Conservation (phyloP, 2,113 vertebrate species). For the Antigone vipio region DNA sequence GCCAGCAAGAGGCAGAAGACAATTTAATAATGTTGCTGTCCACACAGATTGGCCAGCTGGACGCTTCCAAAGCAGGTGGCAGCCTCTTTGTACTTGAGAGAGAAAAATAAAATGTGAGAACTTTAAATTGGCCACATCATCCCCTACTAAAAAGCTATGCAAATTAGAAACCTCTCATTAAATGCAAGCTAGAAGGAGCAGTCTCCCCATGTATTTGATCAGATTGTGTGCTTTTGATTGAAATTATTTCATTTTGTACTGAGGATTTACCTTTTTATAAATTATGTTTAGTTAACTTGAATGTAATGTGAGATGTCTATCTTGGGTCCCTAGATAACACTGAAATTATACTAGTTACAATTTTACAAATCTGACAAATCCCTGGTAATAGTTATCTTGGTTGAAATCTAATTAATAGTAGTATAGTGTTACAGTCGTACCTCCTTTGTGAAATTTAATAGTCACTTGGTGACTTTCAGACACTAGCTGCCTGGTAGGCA, state of each 20-base stretch:
- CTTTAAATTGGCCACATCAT: constrained; percentile 1
- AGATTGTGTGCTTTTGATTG: background rate
- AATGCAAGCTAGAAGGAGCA: background rate
- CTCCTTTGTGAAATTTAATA: background rate
- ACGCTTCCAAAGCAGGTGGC: background rate
- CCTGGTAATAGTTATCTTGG: background rate
- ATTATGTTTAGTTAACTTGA: constrained; percentile 48
- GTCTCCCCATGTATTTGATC: constrained; percentile 2
- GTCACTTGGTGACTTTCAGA: constrained; percentile 3
- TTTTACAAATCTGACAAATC: constrained; percentile 36
- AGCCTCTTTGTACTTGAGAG: background rate
- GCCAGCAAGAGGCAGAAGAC: constrained; percentile 3
- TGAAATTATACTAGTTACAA: constrained; percentile 42
- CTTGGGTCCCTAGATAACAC: background rate
- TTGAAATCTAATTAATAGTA: constrained; percentile 53
- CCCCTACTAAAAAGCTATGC: background rate
- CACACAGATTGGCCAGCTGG: constrained; percentile 5
- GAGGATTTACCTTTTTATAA: background rate
- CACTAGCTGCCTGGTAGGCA: background rate
- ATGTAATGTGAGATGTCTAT: constrained; percentile 2
- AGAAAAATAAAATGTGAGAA: constrained; percentile 7
- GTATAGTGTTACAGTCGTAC: background rate
- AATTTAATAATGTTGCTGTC: constrained; percentile 21
- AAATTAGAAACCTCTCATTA: constrained; percentile 33
- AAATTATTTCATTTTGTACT: constrained; percentile 9